Conservation (phyloP, 2,888 invertebrate genomes). For the Diarsia rubi region DNA sequence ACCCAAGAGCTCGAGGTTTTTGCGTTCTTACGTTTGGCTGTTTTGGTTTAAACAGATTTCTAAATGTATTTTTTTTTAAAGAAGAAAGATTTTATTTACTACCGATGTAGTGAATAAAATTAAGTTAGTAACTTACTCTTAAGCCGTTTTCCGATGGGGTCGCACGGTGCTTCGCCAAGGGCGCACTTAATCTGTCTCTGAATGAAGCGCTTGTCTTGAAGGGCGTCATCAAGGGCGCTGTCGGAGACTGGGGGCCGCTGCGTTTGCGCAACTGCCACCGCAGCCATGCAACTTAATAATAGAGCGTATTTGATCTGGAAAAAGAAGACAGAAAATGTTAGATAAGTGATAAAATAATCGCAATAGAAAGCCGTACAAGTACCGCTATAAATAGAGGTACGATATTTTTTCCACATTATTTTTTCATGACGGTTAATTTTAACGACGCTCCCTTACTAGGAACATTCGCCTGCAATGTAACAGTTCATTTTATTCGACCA, state of each 20-base stretch:
- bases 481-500: too few relatives aligned
- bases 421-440: too few relatives aligned
- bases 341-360: too few relatives aligned
- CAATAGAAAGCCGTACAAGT: neutral
- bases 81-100: neutral
- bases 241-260: conserved; percentile 91
- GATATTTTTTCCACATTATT: too few relatives aligned
- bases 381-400: too few relatives aligned
- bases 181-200: conserved; percentile 94
- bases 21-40: neutral
- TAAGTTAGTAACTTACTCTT: conserved; percentile 91
- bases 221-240: conserved; percentile 92
- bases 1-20: neutral
- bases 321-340: neutral
- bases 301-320: conserved; percentile 77
- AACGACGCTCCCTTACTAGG: too few relatives aligned
- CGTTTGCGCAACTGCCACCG: conserved; percentile 73
- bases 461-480: too few relatives aligned
- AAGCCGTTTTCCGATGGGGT: conserved; percentile 93
- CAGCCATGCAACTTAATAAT: conserved; percentile 74
- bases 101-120: neutral
- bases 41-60: neutral
- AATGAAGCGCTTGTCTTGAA: conserved; percentile 93
- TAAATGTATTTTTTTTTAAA: neutral
- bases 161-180: conserved; percentile 93